Conservation (phyloP, 2,113 vertebrate species). For the Mixornis gularis region DNA sequence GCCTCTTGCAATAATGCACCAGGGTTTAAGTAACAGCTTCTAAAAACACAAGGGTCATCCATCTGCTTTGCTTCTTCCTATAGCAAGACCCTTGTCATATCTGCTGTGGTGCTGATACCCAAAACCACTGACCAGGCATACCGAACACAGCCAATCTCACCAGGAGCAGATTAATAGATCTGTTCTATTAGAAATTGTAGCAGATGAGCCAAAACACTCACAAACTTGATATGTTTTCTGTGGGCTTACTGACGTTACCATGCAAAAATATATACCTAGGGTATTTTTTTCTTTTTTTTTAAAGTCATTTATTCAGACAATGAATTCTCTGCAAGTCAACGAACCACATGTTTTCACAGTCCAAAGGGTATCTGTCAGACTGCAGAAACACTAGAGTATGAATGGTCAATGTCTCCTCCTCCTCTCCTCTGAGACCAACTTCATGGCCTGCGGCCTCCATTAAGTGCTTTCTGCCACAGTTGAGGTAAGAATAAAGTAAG, state of each 20-base stretch:
- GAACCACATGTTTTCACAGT: neutral
- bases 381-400: neutral
- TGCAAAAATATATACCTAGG: neutral
- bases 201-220: neutral
- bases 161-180: neutral
- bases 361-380: neutral
- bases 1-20: neutral
- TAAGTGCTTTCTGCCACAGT: neutral
- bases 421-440: neutral
- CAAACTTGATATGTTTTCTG: neutral
- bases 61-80: neutral
- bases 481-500: slow-evolving; percentile 17
- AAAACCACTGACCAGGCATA: neutral
- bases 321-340: neutral
- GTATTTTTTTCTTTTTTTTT: neutral
- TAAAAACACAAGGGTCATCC: neutral
- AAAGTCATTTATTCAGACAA: neutral
- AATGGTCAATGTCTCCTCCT: neutral
- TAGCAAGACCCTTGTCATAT: neutral
- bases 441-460: neutral
- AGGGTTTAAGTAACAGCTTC: neutral
- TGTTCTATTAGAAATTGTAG: neutral
- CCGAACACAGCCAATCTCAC: neutral
- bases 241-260: neutral
- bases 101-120: neutral